Percentiles rank a stretch among this genome's conserved stretches.
These are phyloP conservation scores for Tachina fera DNA, from an alignment of 2,888 invertebrate species.

Conservation along the genomic window DNA sequence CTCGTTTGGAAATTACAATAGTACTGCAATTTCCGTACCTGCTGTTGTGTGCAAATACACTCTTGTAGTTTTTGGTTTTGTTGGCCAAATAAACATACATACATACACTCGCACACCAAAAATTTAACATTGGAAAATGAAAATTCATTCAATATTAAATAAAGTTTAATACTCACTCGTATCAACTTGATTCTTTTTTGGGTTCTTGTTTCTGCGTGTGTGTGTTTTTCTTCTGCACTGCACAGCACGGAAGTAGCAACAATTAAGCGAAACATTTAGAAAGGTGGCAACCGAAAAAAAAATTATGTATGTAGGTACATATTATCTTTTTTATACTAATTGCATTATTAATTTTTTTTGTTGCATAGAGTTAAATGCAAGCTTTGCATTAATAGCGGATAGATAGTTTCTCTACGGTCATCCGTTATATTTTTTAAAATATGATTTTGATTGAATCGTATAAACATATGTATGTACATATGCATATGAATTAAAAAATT, in stretches of 20 bases:
- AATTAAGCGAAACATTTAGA: not conserved
- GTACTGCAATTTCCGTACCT: not conserved
- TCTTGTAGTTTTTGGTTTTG: not conserved
- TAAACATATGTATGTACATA: too few species aligned
- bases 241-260: not conserved
- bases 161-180: conserved; percentile 20
- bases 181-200: not conserved
- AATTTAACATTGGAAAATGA: not conserved
- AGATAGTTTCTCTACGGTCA: too few species aligned
- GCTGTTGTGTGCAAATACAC: not conserved
- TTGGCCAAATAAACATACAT: not conserved
- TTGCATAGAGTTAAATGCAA: too few species aligned
- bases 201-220: not conserved
- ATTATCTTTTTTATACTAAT: too few species aligned
- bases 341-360: too few species aligned
- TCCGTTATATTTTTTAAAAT: too few species aligned
- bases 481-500: too few species aligned
- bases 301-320: too few species aligned
- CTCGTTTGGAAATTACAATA: not conserved
- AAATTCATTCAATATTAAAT: not conserved
- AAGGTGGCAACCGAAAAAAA: too few species aligned
- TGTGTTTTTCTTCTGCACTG: not conserved
- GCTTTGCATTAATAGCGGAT: too few species aligned
- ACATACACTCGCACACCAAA: not conserved
- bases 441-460: too few species aligned